These are phyloP conservation scores for Pyrochroa serraticornis DNA, from an alignment of 2,888 invertebrate genomes.

Conservation along the genomic window DNA sequence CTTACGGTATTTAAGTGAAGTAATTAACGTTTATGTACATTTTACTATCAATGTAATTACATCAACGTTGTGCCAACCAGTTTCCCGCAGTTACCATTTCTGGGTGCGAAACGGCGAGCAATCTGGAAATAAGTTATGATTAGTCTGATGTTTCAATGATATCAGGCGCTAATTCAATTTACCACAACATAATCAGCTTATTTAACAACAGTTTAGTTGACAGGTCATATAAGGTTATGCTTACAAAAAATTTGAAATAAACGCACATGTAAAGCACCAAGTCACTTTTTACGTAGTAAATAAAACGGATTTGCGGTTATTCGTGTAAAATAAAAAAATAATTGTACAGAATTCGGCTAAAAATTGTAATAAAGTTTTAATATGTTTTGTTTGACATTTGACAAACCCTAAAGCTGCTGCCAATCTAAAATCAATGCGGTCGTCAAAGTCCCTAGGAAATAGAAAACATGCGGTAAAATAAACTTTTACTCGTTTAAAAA, in stretches of 20 bases:
- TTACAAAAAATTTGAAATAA: constrained; percentile 19
- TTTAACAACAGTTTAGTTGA: constrained; percentile 48
- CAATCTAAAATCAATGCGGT: constrained; percentile 10
- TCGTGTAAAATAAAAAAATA: constrained; percentile 34
- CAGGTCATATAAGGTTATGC: constrained; percentile 56
- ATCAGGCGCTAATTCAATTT: constrained; percentile 41
- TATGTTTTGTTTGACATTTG: constrained; percentile 52
- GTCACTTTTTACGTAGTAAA: constrained; percentile 19
- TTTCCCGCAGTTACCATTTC: constrained; percentile 10
- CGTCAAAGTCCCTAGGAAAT: background rate
- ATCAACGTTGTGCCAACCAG: constrained; percentile 19
- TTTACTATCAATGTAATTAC: constrained; percentile 26
- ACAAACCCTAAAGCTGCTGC: constrained; percentile 32
- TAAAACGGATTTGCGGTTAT: constrained; percentile 23
- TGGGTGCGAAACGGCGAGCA: background rate
- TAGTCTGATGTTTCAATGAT: constrained; percentile 9
- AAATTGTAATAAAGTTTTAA: constrained; percentile 39
- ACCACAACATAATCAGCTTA: constrained; percentile 45
- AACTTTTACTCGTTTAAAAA: background rate
- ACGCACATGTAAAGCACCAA: constrained; percentile 34
- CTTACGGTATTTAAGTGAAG: constrained; percentile 42
- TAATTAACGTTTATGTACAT: constrained; percentile 27
- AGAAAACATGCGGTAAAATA: background rate
- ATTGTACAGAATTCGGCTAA: constrained; percentile 35
- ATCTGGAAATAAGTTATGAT: constrained; percentile 16